phyloP scores from a whole-genome alignment of 2,888 invertebrate species.

The Perithous albicinctus region DNA sequence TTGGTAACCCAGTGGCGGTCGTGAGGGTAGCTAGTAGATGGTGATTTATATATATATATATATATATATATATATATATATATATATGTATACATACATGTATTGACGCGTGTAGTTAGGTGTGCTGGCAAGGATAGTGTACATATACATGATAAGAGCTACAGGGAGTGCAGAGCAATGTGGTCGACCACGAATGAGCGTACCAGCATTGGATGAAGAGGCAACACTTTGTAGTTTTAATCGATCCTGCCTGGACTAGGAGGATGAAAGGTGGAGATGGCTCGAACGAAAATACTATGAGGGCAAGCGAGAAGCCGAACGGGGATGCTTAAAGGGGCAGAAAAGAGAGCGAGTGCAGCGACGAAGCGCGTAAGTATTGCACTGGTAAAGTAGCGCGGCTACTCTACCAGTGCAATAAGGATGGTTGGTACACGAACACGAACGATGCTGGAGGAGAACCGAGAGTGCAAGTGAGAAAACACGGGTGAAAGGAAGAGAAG shows the following conservation, averaged over 20 bases:
- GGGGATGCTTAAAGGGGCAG: constrained; percentile 44
- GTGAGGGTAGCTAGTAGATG: constrained; percentile 2
- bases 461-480: constrained; percentile 37
- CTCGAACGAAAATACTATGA: constrained; percentile 57
- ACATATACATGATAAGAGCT: background rate
- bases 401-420: constrained; percentile 48
- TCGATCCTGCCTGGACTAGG: constrained; percentile 78
- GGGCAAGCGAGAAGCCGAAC: constrained; percentile 36
- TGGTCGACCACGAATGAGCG: constrained; percentile 83
- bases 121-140: constrained; percentile 31
- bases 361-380: constrained; percentile 68
- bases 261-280: constrained; percentile 70
- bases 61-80: background rate
- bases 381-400: constrained; percentile 61
- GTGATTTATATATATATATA: background rate
- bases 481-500: constrained; percentile 43
- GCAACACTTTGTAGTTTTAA: constrained; percentile 84
- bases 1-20: constrained; percentile 81
- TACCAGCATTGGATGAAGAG: constrained; percentile 78
- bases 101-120: constrained; percentile 15
- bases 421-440: constrained; percentile 46
- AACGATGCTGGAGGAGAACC: constrained; percentile 44
- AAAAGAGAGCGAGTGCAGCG: constrained; percentile 63
- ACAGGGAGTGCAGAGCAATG: constrained; percentile 73
- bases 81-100: constrained; percentile 1